Percentiles rank a stretch among this genome's conserved stretches.
These are phyloP conservation scores for Neuroterus valhalla DNA, from an alignment of 1,140 invertebrate species.

Conservation along the genomic window DNA sequence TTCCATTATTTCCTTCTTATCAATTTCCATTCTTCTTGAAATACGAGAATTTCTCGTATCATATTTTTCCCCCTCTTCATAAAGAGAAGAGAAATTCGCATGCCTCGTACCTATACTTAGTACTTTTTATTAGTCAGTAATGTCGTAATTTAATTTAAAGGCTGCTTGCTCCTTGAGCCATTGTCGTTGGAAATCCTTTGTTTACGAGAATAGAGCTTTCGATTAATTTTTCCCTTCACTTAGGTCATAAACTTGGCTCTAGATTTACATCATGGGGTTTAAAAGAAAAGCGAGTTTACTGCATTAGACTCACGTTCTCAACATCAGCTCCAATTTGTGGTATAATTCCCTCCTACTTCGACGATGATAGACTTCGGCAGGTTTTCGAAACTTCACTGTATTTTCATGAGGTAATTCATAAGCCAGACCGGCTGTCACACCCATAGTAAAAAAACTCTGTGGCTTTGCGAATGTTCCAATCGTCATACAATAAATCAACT, in stretches of 20 bases:
- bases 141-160: conserved; percentile 4
- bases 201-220: conserved; percentile 1
- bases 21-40: conserved; percentile 10
- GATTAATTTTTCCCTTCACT: conserved; percentile 6
- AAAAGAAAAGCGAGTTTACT: background rate
- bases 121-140: background rate
- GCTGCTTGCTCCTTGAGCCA: conserved; percentile 11
- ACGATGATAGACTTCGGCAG: conserved; percentile 71
- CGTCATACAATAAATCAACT: conserved; percentile 81
- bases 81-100: conserved; percentile 6
- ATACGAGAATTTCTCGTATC: background rate
- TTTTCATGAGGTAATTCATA: conserved; percentile 81
- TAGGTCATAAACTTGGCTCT: background rate
- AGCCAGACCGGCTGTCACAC: conserved; percentile 83
- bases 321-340: conserved; percentile 69
- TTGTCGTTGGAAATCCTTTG: conserved; percentile 14
- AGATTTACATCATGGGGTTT: background rate
- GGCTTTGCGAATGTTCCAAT: conserved; percentile 76
- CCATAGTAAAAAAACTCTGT: conserved; percentile 79
- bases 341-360: conserved; percentile 73
- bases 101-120: background rate
- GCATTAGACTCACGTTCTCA: conserved; percentile 68
- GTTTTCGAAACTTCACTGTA: conserved; percentile 61
- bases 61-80: background rate
- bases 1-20: conserved; percentile 9